A percentile compares a stretch with the other conserved stretches of the same genome.
Conservation (phyloP, 2,888 invertebrate species). For the Pachycephus smyrnensis region DNA sequence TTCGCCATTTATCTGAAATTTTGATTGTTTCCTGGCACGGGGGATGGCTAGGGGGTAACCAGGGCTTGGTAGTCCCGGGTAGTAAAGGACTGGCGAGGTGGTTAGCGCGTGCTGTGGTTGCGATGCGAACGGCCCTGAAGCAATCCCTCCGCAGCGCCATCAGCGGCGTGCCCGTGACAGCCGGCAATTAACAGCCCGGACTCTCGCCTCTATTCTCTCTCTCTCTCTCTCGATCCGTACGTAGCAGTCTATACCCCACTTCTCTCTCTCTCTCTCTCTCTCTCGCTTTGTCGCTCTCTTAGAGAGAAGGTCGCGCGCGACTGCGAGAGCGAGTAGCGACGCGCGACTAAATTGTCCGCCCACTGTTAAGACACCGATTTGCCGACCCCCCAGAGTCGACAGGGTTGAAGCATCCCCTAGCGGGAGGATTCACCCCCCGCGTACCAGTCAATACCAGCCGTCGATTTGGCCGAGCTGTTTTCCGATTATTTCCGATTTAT, state of each 20-base stretch:
- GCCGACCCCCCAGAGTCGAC: constrained; percentile 22
- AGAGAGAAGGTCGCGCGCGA: neutral
- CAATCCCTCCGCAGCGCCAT: constrained; percentile 39
- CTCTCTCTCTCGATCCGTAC: constrained; percentile 13
- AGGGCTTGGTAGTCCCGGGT: no score
- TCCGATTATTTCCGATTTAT: constrained; percentile 57
- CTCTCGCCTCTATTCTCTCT: constrained; percentile 50
- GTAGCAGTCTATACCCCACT: neutral
- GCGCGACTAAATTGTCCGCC: constrained; percentile 61
- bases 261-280: neutral
- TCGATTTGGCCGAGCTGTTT: constrained; percentile 49
- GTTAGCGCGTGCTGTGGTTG: constrained; percentile 11
- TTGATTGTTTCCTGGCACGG: constrained; percentile 31
- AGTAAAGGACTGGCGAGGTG: neutral
- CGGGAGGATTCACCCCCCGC: constrained; percentile 26
- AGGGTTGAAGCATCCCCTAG: constrained; percentile 30
- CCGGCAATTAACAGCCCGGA: constrained; percentile 65
- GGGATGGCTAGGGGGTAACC: no score
- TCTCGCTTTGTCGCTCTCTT: no score
- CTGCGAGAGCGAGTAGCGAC: constrained; percentile 38
- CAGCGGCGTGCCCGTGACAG: constrained; percentile 64
- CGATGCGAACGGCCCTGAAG: constrained; percentile 15
- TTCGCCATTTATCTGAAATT: no score
- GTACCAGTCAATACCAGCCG: constrained; percentile 55
- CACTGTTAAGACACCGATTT: constrained; percentile 62